phyloP scores from a whole-genome alignment of 2,113 vertebrate species.

The Nothoprocta perdicaria region DNA sequence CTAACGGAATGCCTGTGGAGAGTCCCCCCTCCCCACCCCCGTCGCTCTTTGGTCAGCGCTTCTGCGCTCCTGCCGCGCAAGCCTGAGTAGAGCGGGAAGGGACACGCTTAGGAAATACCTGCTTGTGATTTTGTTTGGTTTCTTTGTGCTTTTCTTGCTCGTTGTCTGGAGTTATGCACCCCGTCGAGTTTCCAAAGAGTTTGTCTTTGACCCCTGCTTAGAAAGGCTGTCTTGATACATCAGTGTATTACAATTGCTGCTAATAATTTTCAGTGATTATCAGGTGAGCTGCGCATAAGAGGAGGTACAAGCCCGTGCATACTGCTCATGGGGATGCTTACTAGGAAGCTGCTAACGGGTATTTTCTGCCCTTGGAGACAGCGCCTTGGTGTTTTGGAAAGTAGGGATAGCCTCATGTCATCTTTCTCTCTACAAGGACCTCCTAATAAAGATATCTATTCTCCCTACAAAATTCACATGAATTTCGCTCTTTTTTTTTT shows the following conservation, averaged over 20 bases:
- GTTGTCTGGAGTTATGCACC: background rate
- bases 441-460: background rate
- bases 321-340: background rate
- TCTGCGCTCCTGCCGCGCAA: too few relatives aligned
- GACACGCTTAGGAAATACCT: background rate
- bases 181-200: background rate
- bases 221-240: background rate
- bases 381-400: background rate
- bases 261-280: background rate
- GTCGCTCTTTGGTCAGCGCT: background rate
- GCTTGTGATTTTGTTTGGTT: rapidly evolving
- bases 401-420: background rate
- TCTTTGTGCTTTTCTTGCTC: background rate
- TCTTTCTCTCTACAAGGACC: background rate
- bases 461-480: background rate
- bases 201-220: background rate
- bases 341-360: background rate
- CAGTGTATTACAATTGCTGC: background rate
- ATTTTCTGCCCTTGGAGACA: background rate
- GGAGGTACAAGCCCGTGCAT: background rate
- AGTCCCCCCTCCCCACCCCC: background rate
- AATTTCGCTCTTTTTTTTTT: rapidly evolving
- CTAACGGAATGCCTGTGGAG: background rate
- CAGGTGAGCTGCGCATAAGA: rapidly evolving
- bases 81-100: rapidly evolving